Evolutionary conservation across 2,888 invertebrate genomes (phyloP).

Genomic region (Chalcosyrphus nemorum): DNA sequence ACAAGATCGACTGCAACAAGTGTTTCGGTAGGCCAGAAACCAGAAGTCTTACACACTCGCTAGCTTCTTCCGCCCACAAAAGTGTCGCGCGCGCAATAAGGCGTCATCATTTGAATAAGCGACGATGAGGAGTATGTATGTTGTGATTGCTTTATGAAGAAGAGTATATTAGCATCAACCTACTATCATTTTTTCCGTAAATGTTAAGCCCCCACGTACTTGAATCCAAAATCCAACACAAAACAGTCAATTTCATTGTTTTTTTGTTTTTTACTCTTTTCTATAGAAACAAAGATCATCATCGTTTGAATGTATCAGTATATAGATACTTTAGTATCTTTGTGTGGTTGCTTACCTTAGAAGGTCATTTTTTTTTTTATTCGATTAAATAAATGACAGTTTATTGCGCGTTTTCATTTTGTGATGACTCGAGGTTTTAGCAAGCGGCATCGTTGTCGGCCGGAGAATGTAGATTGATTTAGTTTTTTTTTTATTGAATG

Average conservation of each 20-base stretch:
- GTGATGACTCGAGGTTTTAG: constrained; percentile 19
- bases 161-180: constrained; percentile 42
- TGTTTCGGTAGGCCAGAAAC: constrained; percentile 8
- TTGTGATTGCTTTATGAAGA: constrained; percentile 39
- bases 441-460: neutral
- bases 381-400: constrained; percentile 37
- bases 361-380: constrained; percentile 62
- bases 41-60: constrained; percentile 9
- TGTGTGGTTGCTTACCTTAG: constrained; percentile 32
- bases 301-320: neutral
- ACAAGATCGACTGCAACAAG: constrained; percentile 49
- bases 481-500: constrained; percentile 25
- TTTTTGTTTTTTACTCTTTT: neutral
- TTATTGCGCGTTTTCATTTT: constrained; percentile 47
- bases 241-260: constrained; percentile 3
- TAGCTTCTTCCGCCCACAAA: constrained; percentile 36
- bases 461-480: constrained; percentile 40
- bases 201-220: constrained; percentile 47
- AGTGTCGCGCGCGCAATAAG: constrained; percentile 39
- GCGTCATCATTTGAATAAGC: constrained; percentile 21
- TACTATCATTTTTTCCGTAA: constrained; percentile 37
- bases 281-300: neutral
- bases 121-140: neutral
- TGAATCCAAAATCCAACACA: constrained; percentile 19
- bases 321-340: neutral